A percentile compares a stretch with the other conserved stretches of the same genome.
Conservation (phyloP, 2,888 invertebrate genomes). For the Hirtodrosophila cameraria region DNA sequence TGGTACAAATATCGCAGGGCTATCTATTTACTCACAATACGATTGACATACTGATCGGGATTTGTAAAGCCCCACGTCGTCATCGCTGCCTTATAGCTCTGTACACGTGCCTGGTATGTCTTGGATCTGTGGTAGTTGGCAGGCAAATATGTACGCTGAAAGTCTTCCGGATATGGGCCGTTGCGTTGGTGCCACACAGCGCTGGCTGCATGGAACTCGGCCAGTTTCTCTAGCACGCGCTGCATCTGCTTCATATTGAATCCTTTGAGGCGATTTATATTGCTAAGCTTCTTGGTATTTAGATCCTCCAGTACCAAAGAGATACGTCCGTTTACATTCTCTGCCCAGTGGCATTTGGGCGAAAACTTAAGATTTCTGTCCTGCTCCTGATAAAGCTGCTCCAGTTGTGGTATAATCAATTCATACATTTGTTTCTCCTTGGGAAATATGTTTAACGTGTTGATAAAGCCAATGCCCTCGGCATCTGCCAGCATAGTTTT, state of each 20-base stretch:
- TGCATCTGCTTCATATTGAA: conserved; percentile 81
- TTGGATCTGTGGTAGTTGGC: conserved; percentile 80
- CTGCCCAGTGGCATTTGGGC: conserved; percentile 78
- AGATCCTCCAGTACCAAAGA: conserved; percentile 81
- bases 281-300: conserved; percentile 72
- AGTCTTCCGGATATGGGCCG: conserved; percentile 73
- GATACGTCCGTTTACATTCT: conserved; percentile 70
- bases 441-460: conserved; percentile 80
- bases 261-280: conserved; percentile 80
- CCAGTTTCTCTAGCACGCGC: conserved; percentile 78
- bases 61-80: conserved; percentile 73
- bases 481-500: conserved; percentile 78
- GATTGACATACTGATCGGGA: conserved; percentile 69
- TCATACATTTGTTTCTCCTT: conserved; percentile 82
- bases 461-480: conserved; percentile 73
- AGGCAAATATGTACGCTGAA: conserved; percentile 76
- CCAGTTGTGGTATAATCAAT: conserved; percentile 77
- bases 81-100: conserved; percentile 78
- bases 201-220: conserved; percentile 82
- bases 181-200: conserved; percentile 74
- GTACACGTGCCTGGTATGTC: conserved; percentile 72
- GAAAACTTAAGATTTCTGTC: conserved; percentile 72
- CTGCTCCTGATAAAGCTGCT: conserved; percentile 72
- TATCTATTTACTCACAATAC: conserved; percentile 66
- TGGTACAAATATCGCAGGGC: background rate